These are phyloP conservation scores for Sitta europaea DNA, from an alignment of 2,113 vertebrate species.

Conservation along the genomic window DNA sequence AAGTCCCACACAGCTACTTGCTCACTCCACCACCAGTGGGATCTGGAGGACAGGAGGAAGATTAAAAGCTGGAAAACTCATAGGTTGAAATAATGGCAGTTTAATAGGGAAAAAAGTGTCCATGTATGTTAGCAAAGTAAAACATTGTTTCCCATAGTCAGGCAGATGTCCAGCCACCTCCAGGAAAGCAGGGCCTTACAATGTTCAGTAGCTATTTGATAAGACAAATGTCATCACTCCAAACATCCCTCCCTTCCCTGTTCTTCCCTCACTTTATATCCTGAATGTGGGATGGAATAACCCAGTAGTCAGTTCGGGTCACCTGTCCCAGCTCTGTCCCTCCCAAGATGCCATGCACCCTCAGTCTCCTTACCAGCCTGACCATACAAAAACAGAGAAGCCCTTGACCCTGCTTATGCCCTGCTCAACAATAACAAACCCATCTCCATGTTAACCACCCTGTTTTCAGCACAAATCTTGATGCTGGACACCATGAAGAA, in stretches of 20 bases:
- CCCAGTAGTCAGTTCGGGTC: background rate
- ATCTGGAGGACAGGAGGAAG: background rate
- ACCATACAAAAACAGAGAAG: background rate
- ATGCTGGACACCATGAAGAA: rapidly evolving
- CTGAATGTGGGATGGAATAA: background rate
- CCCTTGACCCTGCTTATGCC: background rate
- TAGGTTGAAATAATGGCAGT: background rate
- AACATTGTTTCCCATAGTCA: background rate
- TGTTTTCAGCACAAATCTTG: background rate
- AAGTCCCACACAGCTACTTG: rapidly evolving
- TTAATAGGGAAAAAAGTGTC: background rate
- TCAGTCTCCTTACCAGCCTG: background rate
- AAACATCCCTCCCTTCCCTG: background rate
- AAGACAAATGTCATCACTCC: background rate
- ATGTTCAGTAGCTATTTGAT: too few species aligned
- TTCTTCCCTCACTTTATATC: background rate
- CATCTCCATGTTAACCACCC: background rate
- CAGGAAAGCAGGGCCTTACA: background rate
- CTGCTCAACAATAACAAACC: background rate
- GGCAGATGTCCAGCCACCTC: background rate
- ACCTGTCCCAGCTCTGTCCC: background rate
- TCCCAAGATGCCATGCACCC: background rate
- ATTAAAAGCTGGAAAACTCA: background rate
- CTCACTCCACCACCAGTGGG: background rate
- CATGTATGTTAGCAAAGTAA: background rate